A percentile compares a stretch with the other conserved stretches of the same genome.
These are phyloP conservation scores for Rhinichthys osculus DNA, from an alignment of 2,797 vertebrate genomes.

Conservation along the genomic window DNA sequence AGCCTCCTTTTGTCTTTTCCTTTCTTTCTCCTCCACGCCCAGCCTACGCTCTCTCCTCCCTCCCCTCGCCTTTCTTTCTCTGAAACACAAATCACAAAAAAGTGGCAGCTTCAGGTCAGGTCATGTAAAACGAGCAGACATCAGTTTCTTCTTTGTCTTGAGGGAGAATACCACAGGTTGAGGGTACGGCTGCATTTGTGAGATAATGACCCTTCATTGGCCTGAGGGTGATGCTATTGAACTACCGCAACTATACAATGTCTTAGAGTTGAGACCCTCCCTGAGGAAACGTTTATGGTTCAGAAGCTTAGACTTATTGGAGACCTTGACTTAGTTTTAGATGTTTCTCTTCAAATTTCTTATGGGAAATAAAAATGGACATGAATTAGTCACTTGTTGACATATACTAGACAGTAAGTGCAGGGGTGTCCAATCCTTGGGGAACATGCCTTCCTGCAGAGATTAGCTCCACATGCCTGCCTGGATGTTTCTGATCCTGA, in stretches of 20 bases:
- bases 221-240: constrained; percentile 49
- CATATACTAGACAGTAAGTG: neutral
- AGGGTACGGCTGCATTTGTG: constrained; percentile 63
- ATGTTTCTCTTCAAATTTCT: neutral
- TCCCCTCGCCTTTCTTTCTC: constrained; percentile 65
- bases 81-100: constrained; percentile 73
- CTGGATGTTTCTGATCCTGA: neutral
- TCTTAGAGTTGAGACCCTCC: neutral
- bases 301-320: neutral
- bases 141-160: constrained; percentile 75
- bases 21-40: constrained; percentile 59
- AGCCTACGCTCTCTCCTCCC: constrained; percentile 45
- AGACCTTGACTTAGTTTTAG: neutral
- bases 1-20: constrained; percentile 62
- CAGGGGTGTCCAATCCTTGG: neutral
- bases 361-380: neutral
- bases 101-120: constrained; percentile 76
- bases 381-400: neutral
- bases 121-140: constrained; percentile 76
- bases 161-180: constrained; percentile 60
- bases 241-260: constrained; percentile 46
- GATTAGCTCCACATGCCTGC: neutral
- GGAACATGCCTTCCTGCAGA: neutral
- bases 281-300: neutral
- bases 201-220: constrained; percentile 71